A percentile compares a stretch with the other conserved stretches of the same genome.
phyloP scores from a whole-genome alignment of 2,113 vertebrate species.

The Donacobius atricapilla region DNA sequence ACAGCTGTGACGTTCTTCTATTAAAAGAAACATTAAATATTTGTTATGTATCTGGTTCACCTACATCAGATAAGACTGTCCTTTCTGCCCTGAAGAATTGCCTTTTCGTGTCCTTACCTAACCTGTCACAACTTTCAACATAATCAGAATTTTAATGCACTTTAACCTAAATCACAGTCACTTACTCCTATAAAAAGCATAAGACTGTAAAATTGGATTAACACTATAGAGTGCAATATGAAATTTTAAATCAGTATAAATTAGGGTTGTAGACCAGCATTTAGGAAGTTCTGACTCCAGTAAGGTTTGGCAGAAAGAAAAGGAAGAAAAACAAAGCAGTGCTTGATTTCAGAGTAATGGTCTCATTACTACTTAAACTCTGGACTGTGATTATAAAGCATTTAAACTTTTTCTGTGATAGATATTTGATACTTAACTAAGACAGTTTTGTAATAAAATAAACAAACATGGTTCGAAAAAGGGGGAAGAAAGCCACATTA shows the following conservation, averaged over 20 bases:
- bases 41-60: conserved; percentile 8
- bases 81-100: conserved; percentile 2
- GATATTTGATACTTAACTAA: neutral
- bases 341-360: neutral
- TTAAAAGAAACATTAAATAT: neutral
- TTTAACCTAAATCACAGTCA: neutral
- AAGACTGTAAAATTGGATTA: conserved; percentile 36
- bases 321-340: neutral
- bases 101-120: neutral
- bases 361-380: neutral
- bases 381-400: neutral
- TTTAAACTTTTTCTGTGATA: neutral
- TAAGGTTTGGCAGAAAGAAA: neutral
- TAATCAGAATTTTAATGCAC: conserved; percentile 19
- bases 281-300: neutral
- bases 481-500: neutral
- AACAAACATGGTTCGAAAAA: neutral
- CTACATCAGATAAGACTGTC: neutral
- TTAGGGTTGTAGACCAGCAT: neutral
- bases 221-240: neutral
- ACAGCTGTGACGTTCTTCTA: neutral
- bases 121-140: neutral
- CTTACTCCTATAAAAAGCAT: neutral
- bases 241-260: neutral
- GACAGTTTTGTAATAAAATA: neutral